Evolutionary conservation across 2,888 invertebrate species (phyloP), one percentile per base, ranked within the genome.

Genomic region (Microctonus aethiopoides): DNA sequence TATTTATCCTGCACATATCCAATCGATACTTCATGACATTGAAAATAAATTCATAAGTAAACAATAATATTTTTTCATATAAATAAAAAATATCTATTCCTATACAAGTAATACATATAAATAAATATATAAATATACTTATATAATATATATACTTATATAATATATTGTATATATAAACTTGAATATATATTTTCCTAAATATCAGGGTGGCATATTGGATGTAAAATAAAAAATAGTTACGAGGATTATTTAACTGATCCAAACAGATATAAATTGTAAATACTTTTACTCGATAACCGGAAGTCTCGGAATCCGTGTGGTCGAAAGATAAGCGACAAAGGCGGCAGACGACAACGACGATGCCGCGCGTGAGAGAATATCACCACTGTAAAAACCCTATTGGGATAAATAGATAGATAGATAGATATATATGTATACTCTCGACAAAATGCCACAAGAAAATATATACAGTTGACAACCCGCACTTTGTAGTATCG

Each of bases 251-350:
- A 34, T 11, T 46, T 16, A 46, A 13, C 13, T n/a, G 16, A 10
- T 7, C 59, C 20, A 9, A 59, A n/a, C 11, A 36, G 60, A 34
- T 34, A 60, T 22, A 60, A 56, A 56, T 26, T 26, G 65, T 65
- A 65, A 46, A 65, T 26, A 54, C 29, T 65, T 24, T 29, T 32
- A 7, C 32, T 29, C 24, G 59, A 60, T 32, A 59, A 64, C 59
- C 69, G 69, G 69, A 69, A 69, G 64, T 65, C 64, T 69, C 11
- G 64, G 69, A 69, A 69, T 65, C 46, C 64, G n/a, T n/a, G 39
- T 39, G 61, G 36, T 26, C 36, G 20, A 16, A 36, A 61, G 61
- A 61, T 61, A 61, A 61, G 46, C 61, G 39, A 61, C 61, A 61
- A 61, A 61, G 41, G 41, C 61, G 41, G 24, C 20, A 22, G 61